Percentiles rank a stretch among this genome's conserved stretches.
Evolutionary conservation across 2,888 invertebrate species (phyloP).

Genomic region (Parnassius mnemosyne): DNA sequence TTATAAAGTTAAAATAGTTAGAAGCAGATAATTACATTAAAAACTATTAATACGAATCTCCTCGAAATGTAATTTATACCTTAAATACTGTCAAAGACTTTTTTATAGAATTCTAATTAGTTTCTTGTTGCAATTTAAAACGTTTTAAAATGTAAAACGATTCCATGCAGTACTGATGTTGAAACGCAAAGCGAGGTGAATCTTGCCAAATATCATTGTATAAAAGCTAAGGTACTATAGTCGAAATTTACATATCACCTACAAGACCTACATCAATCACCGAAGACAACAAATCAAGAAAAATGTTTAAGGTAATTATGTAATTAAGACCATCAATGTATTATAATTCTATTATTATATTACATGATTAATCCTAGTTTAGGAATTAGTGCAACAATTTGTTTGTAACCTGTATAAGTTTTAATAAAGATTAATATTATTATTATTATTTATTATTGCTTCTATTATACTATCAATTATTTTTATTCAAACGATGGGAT

Average conservation of each 20-base stretch:
- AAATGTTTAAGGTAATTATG: slow-evolving; percentile 54
- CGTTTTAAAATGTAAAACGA: slow-evolving; percentile 45
- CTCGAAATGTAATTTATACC: background rate
- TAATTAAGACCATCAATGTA: too few species aligned
- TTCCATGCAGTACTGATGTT: slow-evolving; percentile 56
- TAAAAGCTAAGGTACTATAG: slow-evolving; percentile 66
- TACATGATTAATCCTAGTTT: too few species aligned
- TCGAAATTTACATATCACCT: slow-evolving; percentile 58
- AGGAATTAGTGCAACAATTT: too few species aligned
- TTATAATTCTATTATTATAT: too few species aligned
- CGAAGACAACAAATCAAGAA: slow-evolving; percentile 46
- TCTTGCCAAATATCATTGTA: slow-evolving; percentile 60
- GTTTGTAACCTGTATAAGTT: too few species aligned
- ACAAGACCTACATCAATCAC: slow-evolving; percentile 60
- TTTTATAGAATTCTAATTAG: slow-evolving; percentile 17
- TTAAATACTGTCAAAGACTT: slow-evolving; percentile 42
- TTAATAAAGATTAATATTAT: too few species aligned
- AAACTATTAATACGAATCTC: too few species aligned
- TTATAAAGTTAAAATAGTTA: too few species aligned
- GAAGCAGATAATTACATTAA: too few species aligned
- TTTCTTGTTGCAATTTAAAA: slow-evolving; percentile 49
- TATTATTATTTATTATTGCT: too few species aligned
- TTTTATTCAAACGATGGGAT: too few species aligned
- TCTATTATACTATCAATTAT: too few species aligned
- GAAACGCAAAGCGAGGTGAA: slow-evolving; percentile 74